These are phyloP conservation scores for Halcyon smyrnensis DNA, from an alignment of 2,797 vertebrate genomes.

Conservation along the genomic window DNA sequence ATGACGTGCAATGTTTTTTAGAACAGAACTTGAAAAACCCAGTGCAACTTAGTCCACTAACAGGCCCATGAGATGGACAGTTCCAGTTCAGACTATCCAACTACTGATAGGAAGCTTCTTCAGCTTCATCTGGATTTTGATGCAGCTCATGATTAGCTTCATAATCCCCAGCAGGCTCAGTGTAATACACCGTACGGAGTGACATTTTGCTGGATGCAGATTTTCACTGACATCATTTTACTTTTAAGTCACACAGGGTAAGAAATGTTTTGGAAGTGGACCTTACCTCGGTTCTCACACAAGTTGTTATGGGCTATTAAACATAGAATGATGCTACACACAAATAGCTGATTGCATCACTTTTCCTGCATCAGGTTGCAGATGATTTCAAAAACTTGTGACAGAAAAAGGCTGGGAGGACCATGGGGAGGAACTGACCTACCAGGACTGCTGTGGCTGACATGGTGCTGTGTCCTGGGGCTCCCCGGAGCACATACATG, in stretches of 20 bases:
- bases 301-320: background rate
- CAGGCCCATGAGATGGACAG: background rate
- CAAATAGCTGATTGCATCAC: background rate
- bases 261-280: background rate
- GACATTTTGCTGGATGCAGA: background rate
- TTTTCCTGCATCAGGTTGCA: background rate
- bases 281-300: background rate
- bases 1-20: background rate
- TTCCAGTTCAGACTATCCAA: background rate
- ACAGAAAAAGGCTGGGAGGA: background rate
- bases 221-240: background rate
- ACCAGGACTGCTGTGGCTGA: background rate
- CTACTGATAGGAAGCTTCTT: background rate
- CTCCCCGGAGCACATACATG: rapidly evolving
- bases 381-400: background rate
- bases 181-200: background rate
- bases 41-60: background rate
- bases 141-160: background rate
- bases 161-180: background rate
- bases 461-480: background rate
- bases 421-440: background rate
- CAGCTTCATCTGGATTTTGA: background rate
- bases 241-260: background rate
- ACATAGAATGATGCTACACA: background rate
- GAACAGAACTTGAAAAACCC: background rate